phyloP scores from a whole-genome alignment of 2,797 vertebrate species.

The Chelidonichthys spinosus region DNA sequence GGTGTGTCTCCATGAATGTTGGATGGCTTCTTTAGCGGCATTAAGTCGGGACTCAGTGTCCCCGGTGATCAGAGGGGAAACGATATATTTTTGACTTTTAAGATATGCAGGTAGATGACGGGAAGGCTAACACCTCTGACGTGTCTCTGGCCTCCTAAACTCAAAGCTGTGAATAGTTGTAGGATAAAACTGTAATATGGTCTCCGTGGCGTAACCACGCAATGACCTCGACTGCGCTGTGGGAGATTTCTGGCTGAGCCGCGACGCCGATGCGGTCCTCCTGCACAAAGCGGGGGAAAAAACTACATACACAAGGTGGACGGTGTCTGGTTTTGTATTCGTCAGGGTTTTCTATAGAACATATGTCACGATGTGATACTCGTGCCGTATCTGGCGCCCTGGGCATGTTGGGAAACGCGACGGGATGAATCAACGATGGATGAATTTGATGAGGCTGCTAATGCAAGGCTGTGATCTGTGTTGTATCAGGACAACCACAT shows the following conservation, averaged over 20 bases:
- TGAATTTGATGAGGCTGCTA: slow-evolving; percentile 44
- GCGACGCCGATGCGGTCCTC: slow-evolving; percentile 25
- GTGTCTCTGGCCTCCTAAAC: slow-evolving; percentile 50
- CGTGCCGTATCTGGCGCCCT: slow-evolving; percentile 36
- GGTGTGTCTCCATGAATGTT: slow-evolving; percentile 59
- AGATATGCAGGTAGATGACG: slow-evolving; percentile 11
- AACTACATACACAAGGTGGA: slow-evolving; percentile 30
- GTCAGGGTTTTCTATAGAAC: slow-evolving; percentile 66
- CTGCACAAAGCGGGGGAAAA: slow-evolving; percentile 36
- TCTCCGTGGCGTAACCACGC: slow-evolving; percentile 5
- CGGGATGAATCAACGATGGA: slow-evolving; percentile 16
- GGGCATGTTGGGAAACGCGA: slow-evolving; percentile 33
- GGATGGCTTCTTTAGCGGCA: slow-evolving; percentile 56
- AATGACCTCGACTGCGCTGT: slow-evolving; percentile 9
- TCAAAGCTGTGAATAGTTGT: slow-evolving; percentile 77
- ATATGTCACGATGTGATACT: slow-evolving; percentile 37
- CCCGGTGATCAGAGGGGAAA: slow-evolving; percentile 31
- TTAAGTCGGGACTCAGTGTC: slow-evolving; percentile 50
- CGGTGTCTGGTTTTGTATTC: slow-evolving; percentile 41
- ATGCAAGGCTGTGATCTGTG: slow-evolving; percentile 32
- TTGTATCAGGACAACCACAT: slow-evolving; percentile 57
- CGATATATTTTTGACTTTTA: slow-evolving; percentile 46
- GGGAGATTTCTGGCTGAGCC: slow-evolving; percentile 12
- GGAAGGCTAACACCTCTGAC: slow-evolving; percentile 37
- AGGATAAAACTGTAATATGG: slow-evolving; percentile 24